These are phyloP conservation scores for Xerus rutilus DNA, from an alignment of 2,797 vertebrate species.

Conservation along the genomic window DNA sequence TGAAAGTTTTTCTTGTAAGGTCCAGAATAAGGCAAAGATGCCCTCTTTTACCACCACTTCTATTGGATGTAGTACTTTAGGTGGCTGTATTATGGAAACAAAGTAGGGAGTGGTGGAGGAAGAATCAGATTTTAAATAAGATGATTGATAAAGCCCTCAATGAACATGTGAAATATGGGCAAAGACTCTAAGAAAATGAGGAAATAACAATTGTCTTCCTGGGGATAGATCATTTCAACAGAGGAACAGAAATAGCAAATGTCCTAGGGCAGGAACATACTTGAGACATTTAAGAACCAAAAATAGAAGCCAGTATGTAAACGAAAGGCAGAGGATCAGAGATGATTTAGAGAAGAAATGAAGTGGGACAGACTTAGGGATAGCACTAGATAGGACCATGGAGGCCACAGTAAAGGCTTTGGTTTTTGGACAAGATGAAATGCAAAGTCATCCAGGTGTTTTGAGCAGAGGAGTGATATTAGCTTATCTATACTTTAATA, in stretches of 20 bases:
- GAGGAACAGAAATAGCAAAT: neutral
- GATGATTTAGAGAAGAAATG: neutral
- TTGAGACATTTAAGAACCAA: neutral
- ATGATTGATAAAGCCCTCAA: neutral
- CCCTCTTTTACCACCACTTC: neutral
- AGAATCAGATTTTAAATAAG: slow-evolving; percentile 17
- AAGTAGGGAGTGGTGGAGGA: neutral
- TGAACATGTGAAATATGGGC: neutral
- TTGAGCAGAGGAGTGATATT: neutral
- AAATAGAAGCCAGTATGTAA: neutral
- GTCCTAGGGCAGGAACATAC: neutral
- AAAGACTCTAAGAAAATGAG: neutral
- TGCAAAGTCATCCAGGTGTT: neutral
- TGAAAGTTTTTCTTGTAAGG: neutral
- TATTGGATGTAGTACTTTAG: neutral
- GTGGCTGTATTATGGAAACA: neutral
- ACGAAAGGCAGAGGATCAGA: neutral
- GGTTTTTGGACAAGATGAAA: neutral
- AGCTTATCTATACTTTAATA: neutral
- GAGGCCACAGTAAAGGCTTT: neutral
- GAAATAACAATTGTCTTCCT: neutral
- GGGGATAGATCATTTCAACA: neutral
- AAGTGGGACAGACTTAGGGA: neutral
- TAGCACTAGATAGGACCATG: neutral
- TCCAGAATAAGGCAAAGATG: neutral